Evolutionary conservation across 1,140 invertebrate genomes (phyloP).

Genomic region (Rhizoglyphus robini): DNA sequence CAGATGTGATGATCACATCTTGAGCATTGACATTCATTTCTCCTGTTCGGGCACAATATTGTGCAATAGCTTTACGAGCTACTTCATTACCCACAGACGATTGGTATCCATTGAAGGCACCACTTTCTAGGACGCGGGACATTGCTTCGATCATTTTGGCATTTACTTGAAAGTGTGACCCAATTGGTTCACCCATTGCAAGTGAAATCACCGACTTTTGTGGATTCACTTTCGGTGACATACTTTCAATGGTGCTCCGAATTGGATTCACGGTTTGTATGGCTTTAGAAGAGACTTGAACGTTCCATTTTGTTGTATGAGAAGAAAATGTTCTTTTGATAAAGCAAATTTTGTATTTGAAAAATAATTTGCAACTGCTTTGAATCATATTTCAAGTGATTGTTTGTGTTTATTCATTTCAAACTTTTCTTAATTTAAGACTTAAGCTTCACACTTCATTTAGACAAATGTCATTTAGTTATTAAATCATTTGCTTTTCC

Average conservation of each 20-base stretch:
- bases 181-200: slow-evolving; percentile 94
- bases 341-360: no score
- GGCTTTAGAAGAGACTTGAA: slow-evolving; percentile 63
- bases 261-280: slow-evolving; percentile 86
- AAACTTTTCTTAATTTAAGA: no score
- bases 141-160: slow-evolving; percentile 67
- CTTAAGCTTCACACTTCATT: no score
- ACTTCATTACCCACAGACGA: slow-evolving; percentile 47
- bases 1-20: slow-evolving; percentile 86
- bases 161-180: slow-evolving; percentile 73
- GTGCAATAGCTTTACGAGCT: slow-evolving; percentile 63
- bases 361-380: no score
- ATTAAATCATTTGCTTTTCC: no score
- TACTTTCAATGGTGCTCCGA: slow-evolving; percentile 74
- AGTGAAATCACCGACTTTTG: slow-evolving; percentile 81
- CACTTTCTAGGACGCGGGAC: slow-evolving; percentile 52
- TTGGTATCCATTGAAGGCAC: slow-evolving; percentile 72
- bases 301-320: no score
- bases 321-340: no score
- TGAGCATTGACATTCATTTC: slow-evolving; percentile 47
- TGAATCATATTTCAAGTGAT: no score
- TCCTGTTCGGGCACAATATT: slow-evolving; percentile 62
- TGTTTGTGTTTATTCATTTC: no score
- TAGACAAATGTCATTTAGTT: no score
- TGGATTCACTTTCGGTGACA: slow-evolving; percentile 79